phyloP scores from a whole-genome alignment of 1,140 invertebrate genomes.

The Aphelinus atriplicis region DNA sequence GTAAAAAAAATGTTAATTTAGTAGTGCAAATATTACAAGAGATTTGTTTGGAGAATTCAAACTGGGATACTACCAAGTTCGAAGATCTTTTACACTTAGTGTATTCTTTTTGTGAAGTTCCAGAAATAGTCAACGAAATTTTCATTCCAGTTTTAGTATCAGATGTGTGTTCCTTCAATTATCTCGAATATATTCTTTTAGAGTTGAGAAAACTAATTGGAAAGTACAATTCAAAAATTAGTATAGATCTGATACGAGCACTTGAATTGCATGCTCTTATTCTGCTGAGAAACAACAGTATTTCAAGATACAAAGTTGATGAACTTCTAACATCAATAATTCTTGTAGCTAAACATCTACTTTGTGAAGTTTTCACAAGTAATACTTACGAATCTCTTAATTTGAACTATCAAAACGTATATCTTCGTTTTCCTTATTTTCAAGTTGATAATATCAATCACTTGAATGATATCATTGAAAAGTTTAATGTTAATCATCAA shows the following conservation, averaged over 20 bases:
- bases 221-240: constrained; percentile 22
- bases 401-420: not conserved
- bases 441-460: not conserved
- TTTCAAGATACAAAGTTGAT: constrained; percentile 33
- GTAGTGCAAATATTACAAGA: constrained; percentile 38
- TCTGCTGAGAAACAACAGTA: not conserved
- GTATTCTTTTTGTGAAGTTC: constrained; percentile 32
- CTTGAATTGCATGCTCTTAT: not conserved
- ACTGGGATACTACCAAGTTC: constrained; percentile 47
- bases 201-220: constrained; percentile 34
- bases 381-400: not conserved
- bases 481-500: not conserved
- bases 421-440: not conserved
- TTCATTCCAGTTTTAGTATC: constrained; percentile 49
- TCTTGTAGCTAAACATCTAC: constrained; percentile 33
- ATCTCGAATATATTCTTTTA: constrained; percentile 41
- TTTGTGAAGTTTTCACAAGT: constrained; percentile 7
- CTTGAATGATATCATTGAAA: not conserved
- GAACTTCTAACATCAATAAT: constrained; percentile 39
- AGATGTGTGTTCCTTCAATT: constrained; percentile 27
- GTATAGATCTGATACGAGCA: constrained; percentile 13
- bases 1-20: not conserved
- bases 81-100: constrained; percentile 41
- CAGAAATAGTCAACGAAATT: constrained; percentile 53
- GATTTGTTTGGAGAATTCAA: constrained; percentile 41